phyloP scores from a whole-genome alignment of 2,797 vertebrate genomes.

The Diplodus sargus region DNA sequence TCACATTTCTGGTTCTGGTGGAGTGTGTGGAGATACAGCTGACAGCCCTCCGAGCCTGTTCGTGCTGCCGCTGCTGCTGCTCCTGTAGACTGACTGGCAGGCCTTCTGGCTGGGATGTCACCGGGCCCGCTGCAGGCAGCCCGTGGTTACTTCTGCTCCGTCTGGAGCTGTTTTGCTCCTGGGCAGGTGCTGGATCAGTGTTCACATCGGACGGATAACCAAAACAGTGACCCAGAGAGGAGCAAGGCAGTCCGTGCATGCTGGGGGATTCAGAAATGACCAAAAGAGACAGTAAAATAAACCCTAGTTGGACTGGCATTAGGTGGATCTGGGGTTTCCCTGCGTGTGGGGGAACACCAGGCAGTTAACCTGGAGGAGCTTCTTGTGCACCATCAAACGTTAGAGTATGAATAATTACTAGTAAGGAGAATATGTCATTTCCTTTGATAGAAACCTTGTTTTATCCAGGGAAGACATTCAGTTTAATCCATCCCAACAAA shows the following conservation, averaged over 20 bases:
- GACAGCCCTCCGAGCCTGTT: constrained; percentile 56
- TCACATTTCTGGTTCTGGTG: constrained; percentile 55
- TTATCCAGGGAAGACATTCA: constrained; percentile 5
- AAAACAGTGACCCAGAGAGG: constrained; percentile 85
- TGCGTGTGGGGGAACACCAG: neutral
- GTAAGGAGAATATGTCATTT: neutral
- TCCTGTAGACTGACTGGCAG: constrained; percentile 4
- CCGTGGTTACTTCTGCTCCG: constrained; percentile 47
- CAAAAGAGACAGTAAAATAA: constrained; percentile 30
- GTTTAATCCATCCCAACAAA: constrained; percentile 19
- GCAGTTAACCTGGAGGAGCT: neutral
- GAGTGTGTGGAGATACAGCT: constrained; percentile 65
- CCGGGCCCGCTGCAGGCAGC: constrained; percentile 45
- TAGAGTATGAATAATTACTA: neutral
- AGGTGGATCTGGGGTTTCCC: constrained; percentile 22
- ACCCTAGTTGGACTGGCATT: constrained; percentile 53
- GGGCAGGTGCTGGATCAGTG: constrained; percentile 64
- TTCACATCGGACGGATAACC: constrained; percentile 80
- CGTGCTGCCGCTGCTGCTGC: constrained; percentile 17
- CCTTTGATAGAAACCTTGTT: constrained; percentile 14
- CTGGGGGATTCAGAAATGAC: constrained; percentile 42
- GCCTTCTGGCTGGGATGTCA: constrained; percentile 77
- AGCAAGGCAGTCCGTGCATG: constrained; percentile 86
- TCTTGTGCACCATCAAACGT: constrained; percentile 24
- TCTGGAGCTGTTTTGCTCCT: constrained; percentile 55